A percentile compares a stretch with the other conserved stretches of the same genome.
These are phyloP conservation scores for Geotrypetes seraphini DNA, from an alignment of 2,797 vertebrate genomes.

Conservation along the genomic window DNA sequence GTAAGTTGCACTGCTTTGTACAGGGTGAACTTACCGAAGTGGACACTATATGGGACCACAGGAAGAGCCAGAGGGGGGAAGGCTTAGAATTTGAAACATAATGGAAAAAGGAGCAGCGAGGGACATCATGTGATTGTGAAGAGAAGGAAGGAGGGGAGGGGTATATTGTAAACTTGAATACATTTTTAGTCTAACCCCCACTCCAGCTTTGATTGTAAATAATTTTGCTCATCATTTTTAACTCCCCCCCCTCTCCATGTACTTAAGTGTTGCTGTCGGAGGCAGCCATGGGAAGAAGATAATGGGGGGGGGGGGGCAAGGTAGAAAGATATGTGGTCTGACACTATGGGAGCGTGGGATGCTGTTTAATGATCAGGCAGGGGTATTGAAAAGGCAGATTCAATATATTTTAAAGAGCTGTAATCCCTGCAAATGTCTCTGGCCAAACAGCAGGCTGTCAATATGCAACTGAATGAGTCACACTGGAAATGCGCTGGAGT, in stretches of 20 bases:
- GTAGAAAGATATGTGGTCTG: too few relatives aligned
- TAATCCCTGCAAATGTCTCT: not conserved
- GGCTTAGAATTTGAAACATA: constrained; percentile 7
- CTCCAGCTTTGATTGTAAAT: too few relatives aligned
- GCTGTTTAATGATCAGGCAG: constrained; percentile 10
- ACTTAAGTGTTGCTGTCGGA: too few relatives aligned
- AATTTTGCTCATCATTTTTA: too few relatives aligned
- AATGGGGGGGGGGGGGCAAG: too few relatives aligned
- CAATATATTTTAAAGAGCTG: not conserved
- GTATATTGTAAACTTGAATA: too few relatives aligned
- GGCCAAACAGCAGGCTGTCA: not conserved
- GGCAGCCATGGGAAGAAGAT: too few relatives aligned
- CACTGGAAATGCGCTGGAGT: not conserved
- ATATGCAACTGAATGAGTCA: not conserved
- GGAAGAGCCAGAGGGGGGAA: not conserved
- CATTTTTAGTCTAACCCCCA: too few relatives aligned
- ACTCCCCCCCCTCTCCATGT: too few relatives aligned
- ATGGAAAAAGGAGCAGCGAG: too few relatives aligned
- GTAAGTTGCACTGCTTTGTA: not conserved
- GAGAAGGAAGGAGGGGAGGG: not conserved
- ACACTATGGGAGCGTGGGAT: too few relatives aligned
- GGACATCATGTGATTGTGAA: not conserved
- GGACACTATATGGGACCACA: not conserved
- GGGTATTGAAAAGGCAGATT: not conserved
- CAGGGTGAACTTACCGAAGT: constrained; percentile 13